Evolutionary conservation across 1,140 invertebrate species (phyloP).

Genomic region (Drusus annulatus): DNA sequence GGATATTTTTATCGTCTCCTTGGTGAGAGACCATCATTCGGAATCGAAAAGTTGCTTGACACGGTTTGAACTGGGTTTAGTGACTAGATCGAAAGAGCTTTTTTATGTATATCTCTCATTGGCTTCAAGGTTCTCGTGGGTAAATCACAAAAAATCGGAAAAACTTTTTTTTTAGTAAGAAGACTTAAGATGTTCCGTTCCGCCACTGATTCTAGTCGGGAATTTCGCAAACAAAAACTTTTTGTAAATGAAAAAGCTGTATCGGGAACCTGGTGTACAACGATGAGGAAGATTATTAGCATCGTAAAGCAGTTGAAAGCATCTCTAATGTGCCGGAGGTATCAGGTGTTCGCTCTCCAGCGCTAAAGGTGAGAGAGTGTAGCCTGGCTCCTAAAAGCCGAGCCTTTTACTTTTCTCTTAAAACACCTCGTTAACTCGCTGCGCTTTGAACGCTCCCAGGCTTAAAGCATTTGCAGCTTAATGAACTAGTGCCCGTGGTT

Average conservation of each 20-base stretch:
- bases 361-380: background rate
- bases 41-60: no score
- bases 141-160: no score
- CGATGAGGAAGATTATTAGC: slow-evolving; percentile 25
- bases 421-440: slow-evolving; percentile 26
- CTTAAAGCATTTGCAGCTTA: slow-evolving; percentile 33
- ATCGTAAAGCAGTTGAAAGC: slow-evolving; percentile 42
- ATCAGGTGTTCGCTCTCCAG: slow-evolving; percentile 21
- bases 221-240: background rate
- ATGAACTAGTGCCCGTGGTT: slow-evolving; percentile 29
- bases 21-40: no score
- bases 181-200: no score
- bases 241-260: background rate
- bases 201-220: background rate
- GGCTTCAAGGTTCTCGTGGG: no score
- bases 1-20: no score
- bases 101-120: no score
- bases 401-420: background rate
- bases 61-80: no score
- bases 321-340: slow-evolving; percentile 32
- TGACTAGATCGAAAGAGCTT: no score
- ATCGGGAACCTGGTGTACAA: slow-evolving; percentile 18
- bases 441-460: slow-evolving; percentile 27
- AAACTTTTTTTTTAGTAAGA: no score
- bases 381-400: background rate